These are phyloP conservation scores for Heliangelus exortis DNA, from an alignment of 2,797 vertebrate genomes.

Conservation along the genomic window DNA sequence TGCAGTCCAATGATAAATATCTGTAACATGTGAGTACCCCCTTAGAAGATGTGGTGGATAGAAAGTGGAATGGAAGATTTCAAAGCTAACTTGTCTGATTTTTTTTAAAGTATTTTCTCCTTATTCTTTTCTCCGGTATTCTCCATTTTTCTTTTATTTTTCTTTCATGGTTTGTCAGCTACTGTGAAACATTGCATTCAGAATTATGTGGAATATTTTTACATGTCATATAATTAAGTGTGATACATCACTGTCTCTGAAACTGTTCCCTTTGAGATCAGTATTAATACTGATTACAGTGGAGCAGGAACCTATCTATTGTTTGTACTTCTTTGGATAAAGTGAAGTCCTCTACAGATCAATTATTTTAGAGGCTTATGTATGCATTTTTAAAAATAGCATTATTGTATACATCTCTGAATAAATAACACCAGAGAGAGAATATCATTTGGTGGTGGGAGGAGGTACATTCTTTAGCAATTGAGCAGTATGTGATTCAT, in stretches of 20 bases:
- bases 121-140: neutral
- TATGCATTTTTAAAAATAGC: neutral
- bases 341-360: neutral
- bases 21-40: neutral
- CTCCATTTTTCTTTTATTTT: neutral
- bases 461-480: neutral
- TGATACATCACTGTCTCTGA: slow-evolving; percentile 8
- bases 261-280: neutral
- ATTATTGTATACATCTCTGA: neutral
- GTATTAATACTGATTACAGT: neutral
- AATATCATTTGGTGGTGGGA: neutral
- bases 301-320: neutral
- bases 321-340: neutral
- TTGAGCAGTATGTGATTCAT: neutral
- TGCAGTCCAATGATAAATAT: neutral
- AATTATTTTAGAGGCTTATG: neutral
- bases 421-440: neutral
- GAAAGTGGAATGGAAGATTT: neutral
- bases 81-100: neutral
- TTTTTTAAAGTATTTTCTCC: fast-evolving
- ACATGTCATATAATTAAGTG: neutral
- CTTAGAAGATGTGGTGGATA: neutral
- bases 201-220: slow-evolving; percentile 30
- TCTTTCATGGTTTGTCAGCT: slow-evolving; percentile 8
- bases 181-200: neutral